A percentile compares a stretch with the other conserved stretches of the same genome.
These are phyloP conservation scores for Aphidoletes aphidimyza DNA, from an alignment of 2,888 invertebrate genomes.

Conservation along the genomic window DNA sequence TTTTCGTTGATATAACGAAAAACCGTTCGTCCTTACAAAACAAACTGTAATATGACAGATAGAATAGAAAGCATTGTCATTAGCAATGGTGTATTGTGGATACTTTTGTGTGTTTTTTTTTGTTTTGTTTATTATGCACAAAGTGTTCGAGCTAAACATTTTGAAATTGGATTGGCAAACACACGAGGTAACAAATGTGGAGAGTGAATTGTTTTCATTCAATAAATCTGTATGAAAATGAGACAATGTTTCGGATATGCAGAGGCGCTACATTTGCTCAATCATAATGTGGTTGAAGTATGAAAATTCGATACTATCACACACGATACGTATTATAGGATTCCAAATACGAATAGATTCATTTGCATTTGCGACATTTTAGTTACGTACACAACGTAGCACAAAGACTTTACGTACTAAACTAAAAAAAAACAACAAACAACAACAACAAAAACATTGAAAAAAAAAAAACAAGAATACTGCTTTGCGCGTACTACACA, in stretches of 20 bases:
- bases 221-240: constrained; percentile 38
- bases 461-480: not conserved
- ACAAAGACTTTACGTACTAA: not conserved
- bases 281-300: not conserved
- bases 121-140: no score
- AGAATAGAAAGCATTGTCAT: not conserved
- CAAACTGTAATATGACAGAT: not conserved
- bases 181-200: not conserved
- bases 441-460: not conserved
- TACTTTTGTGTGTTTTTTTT: no score
- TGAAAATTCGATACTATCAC: not conserved
- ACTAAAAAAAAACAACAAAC: not conserved
- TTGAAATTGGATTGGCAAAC: no score
- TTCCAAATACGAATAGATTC: not conserved
- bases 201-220: not conserved
- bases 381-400: not conserved
- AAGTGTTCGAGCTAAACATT: no score
- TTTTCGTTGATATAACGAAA: not conserved
- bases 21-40: no score
- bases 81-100: no score
- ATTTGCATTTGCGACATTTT: no score
- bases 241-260: not conserved
- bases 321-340: not conserved
- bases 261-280: not conserved
- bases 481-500: constrained; percentile 17